These are phyloP conservation scores for Brachypteracias leptosomus DNA, from an alignment of 2,113 vertebrate genomes.

Conservation along the genomic window DNA sequence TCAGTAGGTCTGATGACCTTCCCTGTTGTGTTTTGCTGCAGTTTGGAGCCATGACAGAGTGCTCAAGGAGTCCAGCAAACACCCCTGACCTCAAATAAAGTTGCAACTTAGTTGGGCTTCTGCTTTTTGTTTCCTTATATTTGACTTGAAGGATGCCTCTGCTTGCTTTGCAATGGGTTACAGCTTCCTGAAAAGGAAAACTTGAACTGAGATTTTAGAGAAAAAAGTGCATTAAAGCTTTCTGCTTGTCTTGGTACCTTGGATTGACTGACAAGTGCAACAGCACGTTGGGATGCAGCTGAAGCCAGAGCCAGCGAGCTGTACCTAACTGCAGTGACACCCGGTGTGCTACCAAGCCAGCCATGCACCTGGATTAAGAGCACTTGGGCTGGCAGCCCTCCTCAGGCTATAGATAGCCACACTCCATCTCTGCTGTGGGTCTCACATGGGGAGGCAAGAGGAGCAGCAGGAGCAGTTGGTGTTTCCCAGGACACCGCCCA, in stretches of 20 bases:
- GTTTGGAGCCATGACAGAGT: not conserved
- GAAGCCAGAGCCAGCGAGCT: not conserved
- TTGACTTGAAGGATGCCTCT: not conserved
- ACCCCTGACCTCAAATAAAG: not conserved
- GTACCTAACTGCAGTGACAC: not conserved
- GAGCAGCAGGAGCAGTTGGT: not conserved
- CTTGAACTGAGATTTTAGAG: not conserved
- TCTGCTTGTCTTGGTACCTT: not conserved
- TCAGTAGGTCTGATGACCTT: not conserved
- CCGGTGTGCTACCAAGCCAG: fast-evolving
- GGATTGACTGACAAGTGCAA: not conserved
- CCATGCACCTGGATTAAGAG: fast-evolving
- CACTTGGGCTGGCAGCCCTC: not conserved
- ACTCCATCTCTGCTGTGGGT: fast-evolving
- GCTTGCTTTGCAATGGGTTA: not conserved
- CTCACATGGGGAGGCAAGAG: fast-evolving
- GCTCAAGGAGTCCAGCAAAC: not conserved
- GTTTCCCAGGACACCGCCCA: fast-evolving
- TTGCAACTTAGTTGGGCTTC: not conserved
- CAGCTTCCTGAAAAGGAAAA: not conserved
- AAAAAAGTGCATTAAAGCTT: not conserved
- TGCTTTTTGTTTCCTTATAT: not conserved
- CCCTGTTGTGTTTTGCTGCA: not conserved
- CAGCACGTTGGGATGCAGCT: not conserved
- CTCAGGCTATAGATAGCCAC: not conserved